Evolutionary conservation across 1,140 invertebrate genomes (phyloP), one percentile per base, ranked within the genome.

Genomic region (Papilio aristodemus): DNA sequence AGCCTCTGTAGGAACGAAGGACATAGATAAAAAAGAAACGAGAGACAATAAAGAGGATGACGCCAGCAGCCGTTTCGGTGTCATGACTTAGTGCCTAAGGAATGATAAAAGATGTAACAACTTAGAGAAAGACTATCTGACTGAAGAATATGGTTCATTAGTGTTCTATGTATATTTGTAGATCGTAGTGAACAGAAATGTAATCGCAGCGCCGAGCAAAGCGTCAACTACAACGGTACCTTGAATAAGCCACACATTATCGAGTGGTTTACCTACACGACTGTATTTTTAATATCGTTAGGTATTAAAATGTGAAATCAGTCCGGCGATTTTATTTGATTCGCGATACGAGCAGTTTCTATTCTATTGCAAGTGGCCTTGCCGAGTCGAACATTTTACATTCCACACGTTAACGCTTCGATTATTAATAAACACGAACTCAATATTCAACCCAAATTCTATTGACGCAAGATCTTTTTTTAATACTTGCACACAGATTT

Each of bases 351-450:
- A 86, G 80, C 79, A 88, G 87, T 90, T 90, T 90, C 88, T 91
- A 91, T 90, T 91, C 81, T 87, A 90, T 87, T 89, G 85, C 87
- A 87, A 86, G 79, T 83, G 89, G 85, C 89, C 89, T 91, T 89
- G 87, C 84, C 79, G 70, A 84, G 83, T 80, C 81, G 81, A 86
- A 89, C 88, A 89, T 91, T 89, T 87, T 86, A 91, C 87, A 89
- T 90, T 87, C 87, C 87, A 86, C 85, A 86, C 87, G 87, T 89
- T 90, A 88, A 90, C 86, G 84, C 86, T 87, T 89, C 86, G 83
- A 89, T 89, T 91, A 90, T 89, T 90, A 89, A 91, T 89, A 89
- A 88, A 90, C 87, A 78, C 77, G 76, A 78, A 82, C 74, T 87
- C 86, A 80, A 91, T 89, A 87, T 89, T 89, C 79, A 84, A 89